A percentile compares a stretch with the other conserved stretches of the same genome.
Conservation (phyloP, 1,140 invertebrate species). For the Hesperophylax magnus region DNA sequence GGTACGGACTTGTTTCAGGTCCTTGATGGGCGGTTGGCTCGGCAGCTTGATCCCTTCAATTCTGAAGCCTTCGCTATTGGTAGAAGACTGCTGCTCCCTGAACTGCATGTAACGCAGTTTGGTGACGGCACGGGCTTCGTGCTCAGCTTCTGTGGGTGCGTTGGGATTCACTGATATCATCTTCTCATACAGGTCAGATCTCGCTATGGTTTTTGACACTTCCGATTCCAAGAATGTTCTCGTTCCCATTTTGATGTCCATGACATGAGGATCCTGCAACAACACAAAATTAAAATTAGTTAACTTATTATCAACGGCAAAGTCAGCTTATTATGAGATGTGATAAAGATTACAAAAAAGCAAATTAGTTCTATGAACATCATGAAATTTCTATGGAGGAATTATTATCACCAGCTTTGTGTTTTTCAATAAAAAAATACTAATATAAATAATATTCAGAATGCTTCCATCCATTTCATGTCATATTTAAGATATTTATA, state of each 20-base stretch:
- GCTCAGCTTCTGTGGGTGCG: slow-evolving; percentile 89
- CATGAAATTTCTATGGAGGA: too few relatives aligned
- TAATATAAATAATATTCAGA: not conserved
- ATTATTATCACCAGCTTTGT: not conserved
- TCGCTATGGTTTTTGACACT: slow-evolving; percentile 86
- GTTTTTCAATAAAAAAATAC: not conserved
- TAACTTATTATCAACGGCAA: not conserved
- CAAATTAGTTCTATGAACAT: too few relatives aligned
- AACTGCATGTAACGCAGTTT: slow-evolving; percentile 97
- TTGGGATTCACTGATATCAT: slow-evolving; percentile 94
- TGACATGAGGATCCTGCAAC: slow-evolving; percentile 84
- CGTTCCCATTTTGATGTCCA: slow-evolving; percentile 95
- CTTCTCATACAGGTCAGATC: slow-evolving; percentile 88
- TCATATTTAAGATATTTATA: not conserved
- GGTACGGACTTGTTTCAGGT: slow-evolving; percentile 84
- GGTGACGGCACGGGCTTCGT: slow-evolving; percentile 84
- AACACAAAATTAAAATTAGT: slow-evolving; percentile 50
- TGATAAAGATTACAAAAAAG: too few relatives aligned
- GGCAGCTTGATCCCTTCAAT: slow-evolving; percentile 95
- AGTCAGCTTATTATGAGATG: too few relatives aligned
- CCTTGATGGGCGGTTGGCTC: slow-evolving; percentile 80
- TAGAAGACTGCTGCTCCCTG: slow-evolving; percentile 93
- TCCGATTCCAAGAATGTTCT: slow-evolving; percentile 95
- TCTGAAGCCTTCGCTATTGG: slow-evolving; percentile 92
- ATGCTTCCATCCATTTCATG: not conserved